A percentile compares a stretch with the other conserved stretches of the same genome.
phyloP scores from a whole-genome alignment of 2,888 invertebrate genomes.

The Watsonalla binaria region DNA sequence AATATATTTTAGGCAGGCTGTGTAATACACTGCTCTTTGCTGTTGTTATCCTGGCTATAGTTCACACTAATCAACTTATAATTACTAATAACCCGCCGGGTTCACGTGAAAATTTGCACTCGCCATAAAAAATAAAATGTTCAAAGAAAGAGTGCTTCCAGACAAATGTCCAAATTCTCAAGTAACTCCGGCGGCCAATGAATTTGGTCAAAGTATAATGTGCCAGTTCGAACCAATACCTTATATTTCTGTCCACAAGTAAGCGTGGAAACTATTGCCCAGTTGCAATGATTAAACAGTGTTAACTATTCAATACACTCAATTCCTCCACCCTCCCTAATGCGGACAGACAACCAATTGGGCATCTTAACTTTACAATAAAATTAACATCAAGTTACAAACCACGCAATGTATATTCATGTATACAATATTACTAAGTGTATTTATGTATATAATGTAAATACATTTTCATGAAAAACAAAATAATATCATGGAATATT shows the following conservation, averaged over 20 bases:
- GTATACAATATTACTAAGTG: constrained; percentile 78
- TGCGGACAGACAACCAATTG: constrained; percentile 67
- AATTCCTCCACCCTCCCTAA: constrained; percentile 45
- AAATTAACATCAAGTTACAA: constrained; percentile 75
- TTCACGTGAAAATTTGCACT: constrained; percentile 63
- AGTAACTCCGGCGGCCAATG: constrained; percentile 58
- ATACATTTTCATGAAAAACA: constrained; percentile 77
- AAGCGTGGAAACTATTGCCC: constrained; percentile 32
- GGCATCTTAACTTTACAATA: constrained; percentile 73
- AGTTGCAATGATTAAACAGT: constrained; percentile 33
- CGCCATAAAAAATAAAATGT: constrained; percentile 36
- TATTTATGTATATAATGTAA: constrained; percentile 76
- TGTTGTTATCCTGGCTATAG: constrained; percentile 76
- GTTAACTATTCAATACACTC: constrained; percentile 41
- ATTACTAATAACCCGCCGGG: constrained; percentile 61
- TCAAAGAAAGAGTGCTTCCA: constrained; percentile 46
- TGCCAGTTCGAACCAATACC: constrained; percentile 55
- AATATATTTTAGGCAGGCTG: constrained; percentile 79
- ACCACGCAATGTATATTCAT: constrained; percentile 78
- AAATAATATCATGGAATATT: constrained; percentile 79
- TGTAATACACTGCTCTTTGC: constrained; percentile 73
- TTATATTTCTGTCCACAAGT: constrained; percentile 49
- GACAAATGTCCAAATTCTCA: constrained; percentile 57
- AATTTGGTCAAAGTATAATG: constrained; percentile 75
- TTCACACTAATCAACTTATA: constrained; percentile 73